Percentiles rank a stretch among this genome's conserved stretches.
Conservation (phyloP, 1,140 invertebrate genomes). For the Atta colombica region DNA sequence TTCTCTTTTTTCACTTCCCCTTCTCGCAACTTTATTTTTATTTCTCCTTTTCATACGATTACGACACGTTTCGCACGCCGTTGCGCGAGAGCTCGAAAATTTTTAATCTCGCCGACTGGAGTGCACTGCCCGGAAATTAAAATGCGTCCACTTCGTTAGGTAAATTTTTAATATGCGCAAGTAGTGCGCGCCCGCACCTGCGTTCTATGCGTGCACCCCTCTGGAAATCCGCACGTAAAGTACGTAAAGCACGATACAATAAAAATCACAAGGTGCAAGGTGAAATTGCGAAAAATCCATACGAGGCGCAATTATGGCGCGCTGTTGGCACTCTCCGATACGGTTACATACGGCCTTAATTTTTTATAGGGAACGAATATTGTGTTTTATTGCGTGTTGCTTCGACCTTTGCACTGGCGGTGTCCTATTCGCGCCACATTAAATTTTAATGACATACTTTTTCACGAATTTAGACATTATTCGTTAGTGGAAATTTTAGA, state of each 20-base stretch:
- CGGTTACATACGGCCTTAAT: constrained; percentile 28
- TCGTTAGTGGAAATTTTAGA: background rate
- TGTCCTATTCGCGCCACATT: background rate
- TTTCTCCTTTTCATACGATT: constrained; percentile 31
- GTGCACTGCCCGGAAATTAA: constrained; percentile 61
- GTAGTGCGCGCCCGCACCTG: constrained; percentile 46
- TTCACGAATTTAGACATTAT: constrained; percentile 1
- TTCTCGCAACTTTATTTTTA: background rate
- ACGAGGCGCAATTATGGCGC: constrained; percentile 39
- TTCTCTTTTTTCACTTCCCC: background rate
- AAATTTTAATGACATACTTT: constrained; percentile 29
- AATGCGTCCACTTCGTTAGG: constrained; percentile 64
- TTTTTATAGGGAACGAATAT: constrained; percentile 26
- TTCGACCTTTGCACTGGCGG: background rate
- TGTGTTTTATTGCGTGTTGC: constrained; percentile 7
- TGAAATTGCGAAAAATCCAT: constrained; percentile 56
- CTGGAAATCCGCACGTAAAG: constrained; percentile 52
- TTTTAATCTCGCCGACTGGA: constrained; percentile 58
- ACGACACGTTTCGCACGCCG: constrained; percentile 47
- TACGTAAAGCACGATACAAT: constrained; percentile 56
- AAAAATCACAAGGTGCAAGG: constrained; percentile 47
- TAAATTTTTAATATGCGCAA: constrained; percentile 65
- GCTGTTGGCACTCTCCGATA: constrained; percentile 13
- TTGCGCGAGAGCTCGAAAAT: constrained; percentile 50
- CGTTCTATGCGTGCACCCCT: constrained; percentile 35